Evolutionary conservation across 1,140 invertebrate genomes (phyloP).

Genomic region (Galleria mellonella): DNA sequence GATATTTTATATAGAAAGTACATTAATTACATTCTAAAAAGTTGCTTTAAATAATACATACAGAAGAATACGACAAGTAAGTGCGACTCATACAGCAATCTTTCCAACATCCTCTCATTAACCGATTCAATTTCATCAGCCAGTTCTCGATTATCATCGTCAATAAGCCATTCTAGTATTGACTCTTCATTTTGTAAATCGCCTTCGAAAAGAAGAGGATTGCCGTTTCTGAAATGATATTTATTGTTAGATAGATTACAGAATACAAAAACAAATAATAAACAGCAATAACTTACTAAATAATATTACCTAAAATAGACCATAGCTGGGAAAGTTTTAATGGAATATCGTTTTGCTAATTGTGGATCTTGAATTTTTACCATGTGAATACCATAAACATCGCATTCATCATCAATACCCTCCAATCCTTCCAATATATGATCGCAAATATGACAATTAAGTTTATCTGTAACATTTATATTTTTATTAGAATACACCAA

Average conservation of each 20-base stretch:
- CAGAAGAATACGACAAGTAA: slow-evolving; percentile 95
- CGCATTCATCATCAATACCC: slow-evolving; percentile 94
- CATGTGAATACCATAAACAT: slow-evolving; percentile 95
- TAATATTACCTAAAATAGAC: slow-evolving; percentile 84
- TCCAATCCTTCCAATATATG: slow-evolving; percentile 92
- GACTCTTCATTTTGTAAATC: slow-evolving; percentile 94
- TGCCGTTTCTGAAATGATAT: slow-evolving; percentile 82
- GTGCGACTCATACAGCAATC: slow-evolving; percentile 90
- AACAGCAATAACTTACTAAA: background rate
- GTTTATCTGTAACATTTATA: slow-evolving; percentile 82
- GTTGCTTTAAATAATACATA: slow-evolving; percentile 73
- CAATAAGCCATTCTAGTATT: slow-evolving; percentile 93
- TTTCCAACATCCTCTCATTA: slow-evolving; percentile 91
- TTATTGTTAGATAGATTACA: background rate
- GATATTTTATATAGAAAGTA: no score
- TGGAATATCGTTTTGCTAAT: slow-evolving; percentile 93
- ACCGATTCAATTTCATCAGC: slow-evolving; percentile 96
- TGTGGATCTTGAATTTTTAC: slow-evolving; percentile 95
- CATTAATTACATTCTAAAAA: no score
- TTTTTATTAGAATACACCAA: background rate
- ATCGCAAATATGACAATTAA: slow-evolving; percentile 94
- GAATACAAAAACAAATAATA: background rate
- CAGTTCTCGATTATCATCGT: slow-evolving; percentile 94
- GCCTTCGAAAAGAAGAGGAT: slow-evolving; percentile 94
- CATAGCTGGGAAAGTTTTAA: slow-evolving; percentile 95